A percentile compares a stretch with the other conserved stretches of the same genome.
Conservation (phyloP, 2,113 vertebrate genomes). For the Notarius lentiginosus region DNA sequence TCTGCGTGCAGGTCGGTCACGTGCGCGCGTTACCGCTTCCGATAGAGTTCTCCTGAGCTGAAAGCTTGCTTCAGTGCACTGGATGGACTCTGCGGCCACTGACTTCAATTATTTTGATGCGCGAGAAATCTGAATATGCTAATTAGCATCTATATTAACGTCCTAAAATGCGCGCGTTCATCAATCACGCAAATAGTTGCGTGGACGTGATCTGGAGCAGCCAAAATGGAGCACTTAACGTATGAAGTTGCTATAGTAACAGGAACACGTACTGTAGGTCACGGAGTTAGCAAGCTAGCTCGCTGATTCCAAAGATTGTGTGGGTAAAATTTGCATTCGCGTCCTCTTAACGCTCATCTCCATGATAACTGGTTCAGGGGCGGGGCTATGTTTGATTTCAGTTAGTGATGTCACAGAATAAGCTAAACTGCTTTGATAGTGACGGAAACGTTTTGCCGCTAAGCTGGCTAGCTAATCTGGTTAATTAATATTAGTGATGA, state of each 20-base stretch:
- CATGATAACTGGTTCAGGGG: not conserved
- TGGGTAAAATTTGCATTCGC: not conserved
- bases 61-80: not conserved
- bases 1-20: not conserved
- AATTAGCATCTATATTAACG: no score
- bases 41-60: conserved; percentile 46
- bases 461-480: not conserved
- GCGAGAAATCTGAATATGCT: not conserved
- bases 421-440: no score
- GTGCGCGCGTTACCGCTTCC: conserved; percentile 36
- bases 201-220: not conserved
- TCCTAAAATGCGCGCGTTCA: not conserved
- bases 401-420: not conserved
- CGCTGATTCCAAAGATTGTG: not conserved
- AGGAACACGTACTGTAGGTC: not conserved
- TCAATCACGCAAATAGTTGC: not conserved
- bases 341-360: no score
- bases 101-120: not conserved
- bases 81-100: not conserved
- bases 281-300: not conserved
- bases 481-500: not conserved
- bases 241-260: not conserved
- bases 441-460: not conserved
- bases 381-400: not conserved
- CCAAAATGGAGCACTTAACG: no score